These are phyloP conservation scores for Empidonax traillii DNA, from an alignment of 2,113 vertebrate genomes.

Conservation along the genomic window DNA sequence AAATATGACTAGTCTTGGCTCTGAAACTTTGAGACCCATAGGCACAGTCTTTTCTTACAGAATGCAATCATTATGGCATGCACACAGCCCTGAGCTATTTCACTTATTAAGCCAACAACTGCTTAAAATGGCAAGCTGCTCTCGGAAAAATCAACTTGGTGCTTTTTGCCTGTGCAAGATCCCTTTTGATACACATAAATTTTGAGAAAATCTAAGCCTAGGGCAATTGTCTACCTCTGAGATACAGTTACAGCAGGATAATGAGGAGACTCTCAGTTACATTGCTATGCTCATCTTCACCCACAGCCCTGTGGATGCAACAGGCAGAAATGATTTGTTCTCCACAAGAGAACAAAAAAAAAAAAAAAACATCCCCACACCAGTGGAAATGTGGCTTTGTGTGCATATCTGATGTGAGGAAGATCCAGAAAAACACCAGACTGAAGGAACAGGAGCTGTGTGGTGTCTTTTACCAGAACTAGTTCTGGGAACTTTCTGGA, in stretches of 20 bases:
- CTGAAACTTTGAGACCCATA: constrained; percentile 32
- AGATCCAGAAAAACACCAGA: neutral
- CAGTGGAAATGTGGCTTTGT: neutral
- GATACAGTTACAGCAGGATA: constrained; percentile 16
- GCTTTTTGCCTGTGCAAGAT: constrained; percentile 65
- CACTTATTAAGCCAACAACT: constrained; percentile 65
- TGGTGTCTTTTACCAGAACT: neutral
- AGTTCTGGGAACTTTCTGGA: neutral
- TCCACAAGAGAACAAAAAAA: neutral
- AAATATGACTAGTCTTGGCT: constrained; percentile 63
- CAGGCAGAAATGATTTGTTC: neutral
- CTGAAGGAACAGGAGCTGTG: neutral
- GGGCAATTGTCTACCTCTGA: constrained; percentile 29
- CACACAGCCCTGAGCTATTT: constrained; percentile 55
- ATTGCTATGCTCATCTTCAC: neutral
- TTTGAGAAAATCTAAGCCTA: constrained; percentile 45
- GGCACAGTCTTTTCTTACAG: constrained; percentile 53
- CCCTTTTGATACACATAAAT: constrained; percentile 52
- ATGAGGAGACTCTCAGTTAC: neutral
- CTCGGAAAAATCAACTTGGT: constrained; percentile 60
- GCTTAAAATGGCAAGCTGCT: constrained; percentile 63
- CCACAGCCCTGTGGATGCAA: neutral
- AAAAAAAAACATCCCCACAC: neutral
- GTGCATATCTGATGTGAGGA: neutral
- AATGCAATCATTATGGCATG: constrained; percentile 67